A percentile compares a stretch with the other conserved stretches of the same genome.
phyloP scores from a whole-genome alignment of 2,888 invertebrate genomes.

The Epinotia nisella region DNA sequence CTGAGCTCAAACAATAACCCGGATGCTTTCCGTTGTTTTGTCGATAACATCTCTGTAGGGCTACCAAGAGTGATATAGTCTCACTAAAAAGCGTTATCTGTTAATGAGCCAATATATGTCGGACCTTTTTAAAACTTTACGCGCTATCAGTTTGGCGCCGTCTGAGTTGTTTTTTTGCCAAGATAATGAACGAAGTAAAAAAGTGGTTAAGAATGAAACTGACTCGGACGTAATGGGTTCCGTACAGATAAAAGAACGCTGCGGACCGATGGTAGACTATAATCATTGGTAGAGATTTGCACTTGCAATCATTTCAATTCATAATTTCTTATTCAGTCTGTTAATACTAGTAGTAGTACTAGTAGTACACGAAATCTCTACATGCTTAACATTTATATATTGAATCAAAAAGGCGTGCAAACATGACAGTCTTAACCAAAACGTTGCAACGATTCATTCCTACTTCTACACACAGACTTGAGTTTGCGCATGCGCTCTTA shows the following conservation, averaged over 20 bases:
- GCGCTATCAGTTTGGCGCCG: slow-evolving; percentile 68
- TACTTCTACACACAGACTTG: no score
- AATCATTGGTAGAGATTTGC: no score
- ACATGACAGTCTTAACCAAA: no score
- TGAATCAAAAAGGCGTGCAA: no score
- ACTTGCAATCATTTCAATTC: no score
- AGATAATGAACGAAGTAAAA: slow-evolving; percentile 47
- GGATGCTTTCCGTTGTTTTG: slow-evolving; percentile 42
- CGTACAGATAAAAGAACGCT: background rate
- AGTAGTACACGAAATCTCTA: no score
- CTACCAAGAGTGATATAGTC: slow-evolving; percentile 59
- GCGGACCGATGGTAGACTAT: no score
- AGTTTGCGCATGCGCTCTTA: no score
- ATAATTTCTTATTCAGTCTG: no score
- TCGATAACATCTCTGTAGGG: slow-evolving; percentile 52
- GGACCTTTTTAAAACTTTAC: slow-evolving; percentile 54
- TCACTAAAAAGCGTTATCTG: slow-evolving; percentile 63
- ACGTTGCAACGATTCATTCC: no score
- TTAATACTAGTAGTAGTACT: no score
- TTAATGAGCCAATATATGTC: slow-evolving; percentile 59
- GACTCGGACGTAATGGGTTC: slow-evolving; percentile 2
- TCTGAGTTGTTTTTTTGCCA: slow-evolving; percentile 58
- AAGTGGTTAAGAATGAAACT: slow-evolving; percentile 5
- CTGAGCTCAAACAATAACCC: slow-evolving; percentile 23
- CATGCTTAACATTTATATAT: no score